Evolutionary conservation across 2,888 invertebrate species (phyloP).

Genomic region (Leuctra nigra): DNA sequence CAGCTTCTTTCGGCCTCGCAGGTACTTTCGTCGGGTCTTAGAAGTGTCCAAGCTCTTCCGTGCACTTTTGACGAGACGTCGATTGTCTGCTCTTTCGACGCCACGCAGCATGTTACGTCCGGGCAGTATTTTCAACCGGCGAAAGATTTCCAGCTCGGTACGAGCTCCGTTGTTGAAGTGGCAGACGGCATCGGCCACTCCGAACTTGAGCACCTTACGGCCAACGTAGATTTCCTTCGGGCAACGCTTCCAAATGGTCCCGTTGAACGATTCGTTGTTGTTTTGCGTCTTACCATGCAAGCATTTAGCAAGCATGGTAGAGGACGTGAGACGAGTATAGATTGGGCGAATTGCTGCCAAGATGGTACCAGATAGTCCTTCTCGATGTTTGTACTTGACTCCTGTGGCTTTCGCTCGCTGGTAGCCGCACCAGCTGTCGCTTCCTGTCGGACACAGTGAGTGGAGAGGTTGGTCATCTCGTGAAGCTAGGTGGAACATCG

Average conservation of each 20-base stretch:
- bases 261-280: slow-evolving; percentile 13
- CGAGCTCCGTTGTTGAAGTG: neutral
- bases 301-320: neutral
- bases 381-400: neutral
- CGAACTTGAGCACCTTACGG: neutral
- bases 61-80: neutral
- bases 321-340: neutral
- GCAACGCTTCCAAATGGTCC: neutral
- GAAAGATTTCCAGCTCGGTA: neutral
- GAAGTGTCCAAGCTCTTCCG: neutral
- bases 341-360: neutral
- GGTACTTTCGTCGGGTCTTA: neutral
- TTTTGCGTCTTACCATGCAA: slow-evolving; percentile 10
- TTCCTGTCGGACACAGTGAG: neutral
- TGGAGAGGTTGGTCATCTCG: neutral
- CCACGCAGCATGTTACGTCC: neutral
- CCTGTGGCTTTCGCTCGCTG: slow-evolving; percentile 6
- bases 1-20: neutral
- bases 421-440: slow-evolving; percentile 10
- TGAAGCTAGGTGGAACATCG: neutral
- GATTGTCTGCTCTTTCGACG: neutral
- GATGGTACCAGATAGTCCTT: neutral
- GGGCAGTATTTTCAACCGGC: neutral
- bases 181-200: slow-evolving; percentile 3
- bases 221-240: slow-evolving; percentile 5